Percentiles rank a stretch among this genome's conserved stretches.
These are phyloP conservation scores for Rhinophrynus dorsalis DNA, from an alignment of 2,797 vertebrate genomes.

Conservation along the genomic window DNA sequence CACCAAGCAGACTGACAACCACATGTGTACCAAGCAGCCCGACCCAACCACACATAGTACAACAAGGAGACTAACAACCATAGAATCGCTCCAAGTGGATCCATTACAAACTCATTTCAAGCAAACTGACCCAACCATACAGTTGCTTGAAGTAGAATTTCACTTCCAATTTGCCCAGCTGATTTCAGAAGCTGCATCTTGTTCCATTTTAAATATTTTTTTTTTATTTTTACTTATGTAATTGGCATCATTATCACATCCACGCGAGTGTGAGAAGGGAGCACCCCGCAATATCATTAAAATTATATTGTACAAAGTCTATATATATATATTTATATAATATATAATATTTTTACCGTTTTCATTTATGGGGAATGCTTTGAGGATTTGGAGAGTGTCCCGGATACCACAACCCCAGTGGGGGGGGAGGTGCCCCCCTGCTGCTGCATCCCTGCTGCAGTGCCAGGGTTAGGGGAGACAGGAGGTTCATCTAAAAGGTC, in stretches of 20 bases:
- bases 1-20: too few species aligned
- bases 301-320: constrained; percentile 48
- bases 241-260: constrained; percentile 48
- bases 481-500: constrained; percentile 7
- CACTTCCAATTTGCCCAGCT: too few species aligned
- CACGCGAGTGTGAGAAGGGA: constrained; percentile 31
- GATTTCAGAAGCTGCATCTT: neutral
- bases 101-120: too few species aligned
- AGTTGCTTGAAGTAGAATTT: too few species aligned
- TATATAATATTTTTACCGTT: constrained; percentile 36
- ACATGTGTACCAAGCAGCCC: too few species aligned
- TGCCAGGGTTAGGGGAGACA: neutral
- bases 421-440: neutral
- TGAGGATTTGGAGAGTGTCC: constrained; percentile 2
- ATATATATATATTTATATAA: constrained; percentile 36
- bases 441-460: neutral
- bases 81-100: too few species aligned
- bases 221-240: constrained; percentile 33
- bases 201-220: neutral
- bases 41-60: too few species aligned
- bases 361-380: constrained; percentile 41
- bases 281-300: constrained; percentile 38
- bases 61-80: too few species aligned
- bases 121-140: too few species aligned
- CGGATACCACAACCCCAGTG: constrained; percentile 43